Evolutionary conservation across 2,113 vertebrate species (phyloP).

Genomic region (Barbus barbus): DNA sequence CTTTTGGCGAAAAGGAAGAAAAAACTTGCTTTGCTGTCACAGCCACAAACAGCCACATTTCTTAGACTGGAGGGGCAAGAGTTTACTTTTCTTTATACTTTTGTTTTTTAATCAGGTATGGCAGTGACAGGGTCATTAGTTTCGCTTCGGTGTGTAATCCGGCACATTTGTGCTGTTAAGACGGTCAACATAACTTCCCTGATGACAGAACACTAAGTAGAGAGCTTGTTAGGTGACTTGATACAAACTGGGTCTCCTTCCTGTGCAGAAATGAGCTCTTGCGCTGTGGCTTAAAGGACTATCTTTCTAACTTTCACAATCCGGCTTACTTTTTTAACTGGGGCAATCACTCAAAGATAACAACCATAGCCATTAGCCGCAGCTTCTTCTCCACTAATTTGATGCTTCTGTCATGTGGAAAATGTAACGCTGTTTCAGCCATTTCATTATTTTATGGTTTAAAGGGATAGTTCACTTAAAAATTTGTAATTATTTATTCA

Average conservation of each 20-base stretch:
- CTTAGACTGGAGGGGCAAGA: not conserved
- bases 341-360: not conserved
- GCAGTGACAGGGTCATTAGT: not conserved
- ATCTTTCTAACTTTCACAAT: not conserved
- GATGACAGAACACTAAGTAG: not conserved
- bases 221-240: not conserved
- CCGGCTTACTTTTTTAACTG: not conserved
- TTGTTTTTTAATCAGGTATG: not conserved
- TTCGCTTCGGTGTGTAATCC: constrained; percentile 1
- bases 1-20: not conserved
- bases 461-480: not conserved
- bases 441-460: not conserved
- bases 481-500: not conserved
- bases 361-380: not conserved
- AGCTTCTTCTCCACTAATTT: not conserved
- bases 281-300: not conserved
- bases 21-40: not conserved
- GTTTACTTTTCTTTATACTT: no score
- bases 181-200: not conserved
- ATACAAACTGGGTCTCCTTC: not conserved
- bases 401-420: not conserved
- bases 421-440: no score
- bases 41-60: not conserved
- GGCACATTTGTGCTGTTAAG: not conserved
- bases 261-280: not conserved